These are phyloP conservation scores for Trematomus loennbergii DNA, from an alignment of 2,113 vertebrate species.

Conservation along the genomic window DNA sequence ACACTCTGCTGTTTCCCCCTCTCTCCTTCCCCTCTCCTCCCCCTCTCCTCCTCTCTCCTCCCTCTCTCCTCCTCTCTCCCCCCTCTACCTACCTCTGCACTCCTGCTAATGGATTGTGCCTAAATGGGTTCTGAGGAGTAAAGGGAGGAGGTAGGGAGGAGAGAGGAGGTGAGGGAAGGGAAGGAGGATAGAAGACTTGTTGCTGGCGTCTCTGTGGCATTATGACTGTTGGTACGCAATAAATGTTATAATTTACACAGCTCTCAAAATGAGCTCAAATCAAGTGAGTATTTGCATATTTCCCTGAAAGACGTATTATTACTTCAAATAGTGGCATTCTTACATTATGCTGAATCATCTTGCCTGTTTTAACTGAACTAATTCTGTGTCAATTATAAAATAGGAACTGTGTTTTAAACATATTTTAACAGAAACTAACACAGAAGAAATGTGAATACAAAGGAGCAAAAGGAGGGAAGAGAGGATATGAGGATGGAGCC, in stretches of 20 bases:
- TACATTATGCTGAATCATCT: neutral
- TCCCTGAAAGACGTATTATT: neutral
- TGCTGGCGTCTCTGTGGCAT: slow-evolving; percentile 1
- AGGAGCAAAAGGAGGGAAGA: neutral
- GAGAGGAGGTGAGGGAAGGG: slow-evolving; percentile 8
- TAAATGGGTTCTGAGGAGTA: slow-evolving; percentile 74
- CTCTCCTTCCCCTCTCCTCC: slow-evolving; percentile 1
- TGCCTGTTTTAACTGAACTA: neutral
- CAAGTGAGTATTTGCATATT: neutral
- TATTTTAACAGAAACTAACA: neutral
- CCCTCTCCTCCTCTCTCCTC: slow-evolving; percentile 33
- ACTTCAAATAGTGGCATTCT: neutral
- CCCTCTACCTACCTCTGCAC: slow-evolving; percentile 52
- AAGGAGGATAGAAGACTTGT: slow-evolving; percentile 16
- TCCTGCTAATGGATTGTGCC: slow-evolving; percentile 73
- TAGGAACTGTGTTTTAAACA: neutral
- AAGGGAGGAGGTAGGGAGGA: slow-evolving; percentile 16
- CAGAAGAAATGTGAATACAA: neutral
- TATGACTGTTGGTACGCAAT: neutral
- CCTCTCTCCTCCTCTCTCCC: neutral
- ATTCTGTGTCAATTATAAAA: neutral
- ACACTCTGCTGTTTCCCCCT: slow-evolving; percentile 24
- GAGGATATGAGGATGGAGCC: neutral
- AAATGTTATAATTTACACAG: neutral
- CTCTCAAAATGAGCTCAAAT: neutral